These are phyloP conservation scores for Furcula furcula DNA, from an alignment of 2,888 invertebrate genomes.

Conservation along the genomic window DNA sequence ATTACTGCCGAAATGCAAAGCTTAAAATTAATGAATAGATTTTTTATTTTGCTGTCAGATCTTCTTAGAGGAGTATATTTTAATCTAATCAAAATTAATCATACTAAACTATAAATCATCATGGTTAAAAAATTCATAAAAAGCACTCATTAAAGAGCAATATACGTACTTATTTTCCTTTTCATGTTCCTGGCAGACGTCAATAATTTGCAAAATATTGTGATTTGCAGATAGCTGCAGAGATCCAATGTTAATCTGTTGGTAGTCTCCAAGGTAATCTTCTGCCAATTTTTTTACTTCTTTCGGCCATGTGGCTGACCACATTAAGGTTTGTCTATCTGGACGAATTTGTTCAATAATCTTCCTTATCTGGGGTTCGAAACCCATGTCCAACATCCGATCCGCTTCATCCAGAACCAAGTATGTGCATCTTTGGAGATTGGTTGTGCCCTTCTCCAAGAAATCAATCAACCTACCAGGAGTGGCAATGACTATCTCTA, in stretches of 20 bases:
- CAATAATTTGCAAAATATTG: constrained; percentile 93
- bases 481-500: constrained; percentile 94
- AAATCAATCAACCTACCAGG: constrained; percentile 94
- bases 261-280: constrained; percentile 94
- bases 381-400: constrained; percentile 98
- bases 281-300: constrained; percentile 96
- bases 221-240: constrained; percentile 94
- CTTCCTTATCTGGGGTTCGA: constrained; percentile 97
- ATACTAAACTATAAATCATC: constrained; percentile 46
- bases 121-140: constrained; percentile 15
- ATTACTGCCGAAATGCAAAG: neutral
- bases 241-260: constrained; percentile 96
- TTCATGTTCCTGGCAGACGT: constrained; percentile 93
- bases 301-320: constrained; percentile 99
- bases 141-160: neutral
- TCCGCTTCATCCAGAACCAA: constrained; percentile 95
- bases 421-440: constrained; percentile 89
- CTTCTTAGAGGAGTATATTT: constrained; percentile 74
- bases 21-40: no score
- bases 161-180: constrained; percentile 85
- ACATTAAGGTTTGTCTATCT: constrained; percentile 98
- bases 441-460: constrained; percentile 88
- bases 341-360: constrained; percentile 96
- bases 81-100: constrained; percentile 58
- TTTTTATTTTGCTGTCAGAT: constrained; percentile 51